These are phyloP conservation scores for Parthenolecanium corni DNA, from an alignment of 2,888 invertebrate species.

Conservation along the genomic window DNA sequence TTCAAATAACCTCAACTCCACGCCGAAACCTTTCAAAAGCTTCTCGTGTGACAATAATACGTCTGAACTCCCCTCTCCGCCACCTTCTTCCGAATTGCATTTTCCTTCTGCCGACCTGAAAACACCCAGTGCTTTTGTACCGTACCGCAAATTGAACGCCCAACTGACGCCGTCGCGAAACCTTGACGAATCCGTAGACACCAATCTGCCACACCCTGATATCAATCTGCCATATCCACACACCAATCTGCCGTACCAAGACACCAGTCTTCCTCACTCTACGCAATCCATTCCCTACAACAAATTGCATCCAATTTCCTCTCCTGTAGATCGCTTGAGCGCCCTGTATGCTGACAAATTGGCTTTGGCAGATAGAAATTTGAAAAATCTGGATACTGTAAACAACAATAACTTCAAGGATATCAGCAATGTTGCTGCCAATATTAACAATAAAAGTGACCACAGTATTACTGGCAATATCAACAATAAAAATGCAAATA, in stretches of 20 bases:
- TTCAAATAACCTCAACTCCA: constrained; percentile 30
- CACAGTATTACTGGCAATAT: too few species aligned
- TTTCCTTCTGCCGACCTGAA: constrained; percentile 27
- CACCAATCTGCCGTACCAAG: too few species aligned
- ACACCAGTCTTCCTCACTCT: background rate
- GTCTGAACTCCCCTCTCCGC: constrained; percentile 7
- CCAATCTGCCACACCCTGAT: background rate
- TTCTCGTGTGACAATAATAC: background rate
- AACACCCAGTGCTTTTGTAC: constrained; percentile 30
- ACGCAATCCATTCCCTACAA: background rate
- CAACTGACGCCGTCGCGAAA: background rate
- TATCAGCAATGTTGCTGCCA: background rate
- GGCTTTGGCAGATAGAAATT: background rate
- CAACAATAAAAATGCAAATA: too few species aligned
- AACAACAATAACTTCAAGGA: constrained; percentile 12
- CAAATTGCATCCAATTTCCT: background rate
- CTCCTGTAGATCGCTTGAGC: background rate
- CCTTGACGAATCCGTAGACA: background rate
- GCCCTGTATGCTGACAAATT: constrained; percentile 2
- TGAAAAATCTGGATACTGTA: background rate
- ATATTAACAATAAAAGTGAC: too few species aligned
- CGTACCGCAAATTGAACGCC: constrained; percentile 1
- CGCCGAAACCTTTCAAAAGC: constrained; percentile 31
- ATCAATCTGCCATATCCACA: too few species aligned
- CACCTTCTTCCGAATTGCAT: constrained; percentile 29